A percentile compares a stretch with the other conserved stretches of the same genome.
Evolutionary conservation across 2,888 invertebrate genomes (phyloP).

Genomic region (Craniophora ligustri): DNA sequence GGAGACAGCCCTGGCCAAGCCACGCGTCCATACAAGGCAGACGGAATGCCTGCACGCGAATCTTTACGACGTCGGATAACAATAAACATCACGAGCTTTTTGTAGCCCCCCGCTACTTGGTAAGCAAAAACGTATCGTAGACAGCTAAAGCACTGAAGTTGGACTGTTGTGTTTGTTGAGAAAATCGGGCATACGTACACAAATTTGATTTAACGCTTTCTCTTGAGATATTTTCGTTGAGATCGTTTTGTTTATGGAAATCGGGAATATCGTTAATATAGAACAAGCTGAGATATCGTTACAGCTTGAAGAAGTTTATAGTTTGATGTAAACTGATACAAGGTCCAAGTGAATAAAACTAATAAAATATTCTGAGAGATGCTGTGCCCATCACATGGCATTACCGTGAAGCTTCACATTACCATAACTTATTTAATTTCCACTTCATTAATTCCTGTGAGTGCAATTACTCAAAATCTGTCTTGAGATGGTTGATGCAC

Average conservation of each 20-base stretch:
- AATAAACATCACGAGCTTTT: conserved; percentile 71
- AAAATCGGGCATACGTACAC: conserved; percentile 22
- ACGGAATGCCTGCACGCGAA: conserved; percentile 58
- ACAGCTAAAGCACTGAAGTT: conserved; percentile 44
- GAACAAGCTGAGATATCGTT: neutral
- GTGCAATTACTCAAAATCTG: too few species aligned
- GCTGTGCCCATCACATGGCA: too few species aligned
- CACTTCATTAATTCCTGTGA: too few species aligned
- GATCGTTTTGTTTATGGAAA: neutral
- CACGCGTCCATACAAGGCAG: conserved; percentile 56
- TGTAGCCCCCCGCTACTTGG: conserved; percentile 51
- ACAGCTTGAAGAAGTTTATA: neutral
- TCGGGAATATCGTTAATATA: neutral
- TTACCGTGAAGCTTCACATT: too few species aligned
- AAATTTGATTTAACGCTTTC: conserved; percentile 33
- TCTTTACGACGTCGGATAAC: conserved; percentile 66
- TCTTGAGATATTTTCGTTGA: conserved; percentile 11
- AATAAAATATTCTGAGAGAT: too few species aligned
- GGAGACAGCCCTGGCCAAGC: conserved; percentile 50
- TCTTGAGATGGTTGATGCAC: too few species aligned
- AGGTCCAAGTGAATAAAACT: too few species aligned
- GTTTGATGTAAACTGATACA: too few species aligned
- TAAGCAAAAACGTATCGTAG: conserved; percentile 54
- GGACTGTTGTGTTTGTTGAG: conserved; percentile 37
- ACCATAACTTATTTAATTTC: too few species aligned